Base-by-base conservation (phyloP, 1,140 invertebrate genomes). In the Proales similis region DNA sequence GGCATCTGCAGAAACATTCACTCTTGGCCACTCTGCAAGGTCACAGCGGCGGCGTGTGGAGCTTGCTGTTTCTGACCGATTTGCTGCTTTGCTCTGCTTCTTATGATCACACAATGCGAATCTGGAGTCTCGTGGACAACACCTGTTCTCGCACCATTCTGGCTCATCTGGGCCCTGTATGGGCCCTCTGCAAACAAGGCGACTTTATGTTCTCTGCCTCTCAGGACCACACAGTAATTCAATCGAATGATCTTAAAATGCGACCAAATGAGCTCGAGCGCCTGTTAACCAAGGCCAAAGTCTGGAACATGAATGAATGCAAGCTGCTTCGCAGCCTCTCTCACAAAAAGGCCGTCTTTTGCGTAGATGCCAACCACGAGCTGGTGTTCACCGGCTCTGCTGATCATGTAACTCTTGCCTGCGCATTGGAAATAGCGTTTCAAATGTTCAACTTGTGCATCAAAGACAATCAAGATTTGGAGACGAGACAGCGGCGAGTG, bases 401-500 rank as follows among this genome's bases (percentile, higher is more conserved):
- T 17, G 72, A 73, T 51, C 68, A 69, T 63, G 72, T 73, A 67
- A 19, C 51, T 36, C 17, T 53, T 48, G 20, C 12, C 22, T 33
- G 22, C 30, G 32, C 17, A 29, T 3, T 29, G 19, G 9, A 6
- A 9, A 9, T 36, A 36, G 9, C 14, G 33, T 32, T 9, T 12
- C 17, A 9, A 6, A 22, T 4, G 29, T 53, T 36, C 22, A 38
- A 7, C 11, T 14, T 14, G 26, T 22, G 12, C 45, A 7, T 36
- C 62, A 26, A 62, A 72, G 3, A 97, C 92, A 0, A 90, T 98
- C 27, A 96, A 96, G 81, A 90, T 98, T 17, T 98, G 94, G 94
- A 91, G 98, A 73, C 96, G 97, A 64, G 84, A 86, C 38, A 94
- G 87, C 22, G 94, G 94, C 32, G 86, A 91, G 73, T 98, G 94